Conservation (phyloP, 35 echinoderm and acorn worm genomes). For the Ptychodera flava region DNA sequence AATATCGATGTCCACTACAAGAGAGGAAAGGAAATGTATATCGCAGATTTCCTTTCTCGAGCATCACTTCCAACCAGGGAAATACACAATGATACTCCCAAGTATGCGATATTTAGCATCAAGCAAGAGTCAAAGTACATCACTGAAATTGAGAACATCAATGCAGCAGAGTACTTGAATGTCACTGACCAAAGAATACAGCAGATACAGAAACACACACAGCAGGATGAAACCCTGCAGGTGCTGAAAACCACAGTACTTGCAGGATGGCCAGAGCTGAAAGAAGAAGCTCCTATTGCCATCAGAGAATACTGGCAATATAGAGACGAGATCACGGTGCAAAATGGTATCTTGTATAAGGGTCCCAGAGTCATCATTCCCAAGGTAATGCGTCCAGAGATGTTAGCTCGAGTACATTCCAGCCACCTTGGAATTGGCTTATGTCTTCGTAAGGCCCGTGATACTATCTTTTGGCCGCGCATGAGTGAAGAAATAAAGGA, state of each 20-base stretch:
- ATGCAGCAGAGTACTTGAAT: slow-evolving; percentile 19
- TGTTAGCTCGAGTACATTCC: slow-evolving; percentile 28
- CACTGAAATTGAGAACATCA: slow-evolving; percentile 10
- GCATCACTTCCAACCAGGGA: neutral
- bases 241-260: neutral
- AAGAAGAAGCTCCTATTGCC: slow-evolving; percentile 7
- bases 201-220: neutral
- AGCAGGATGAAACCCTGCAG: slow-evolving; percentile 18
- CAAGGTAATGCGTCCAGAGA: slow-evolving; percentile 28
- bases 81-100: too few species aligned
- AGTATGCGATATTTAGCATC: too few species aligned
- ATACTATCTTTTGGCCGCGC: slow-evolving; percentile 24
- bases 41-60: neutral
- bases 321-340: slow-evolving; percentile 61
- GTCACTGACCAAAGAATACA: slow-evolving; percentile 9
- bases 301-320: slow-evolving; percentile 37
- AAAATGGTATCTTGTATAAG: slow-evolving; percentile 62
- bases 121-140: too few species aligned
- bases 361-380: too few species aligned
- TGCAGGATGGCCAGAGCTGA: too few species aligned
- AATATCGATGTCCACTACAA: neutral
- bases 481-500: slow-evolving; percentile 9
- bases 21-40: neutral
- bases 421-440: slow-evolving; percentile 49
- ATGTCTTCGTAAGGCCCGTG: neutral